These are phyloP conservation scores for Eupithecia inturbata DNA, from an alignment of 2,888 invertebrate species.

Conservation along the genomic window DNA sequence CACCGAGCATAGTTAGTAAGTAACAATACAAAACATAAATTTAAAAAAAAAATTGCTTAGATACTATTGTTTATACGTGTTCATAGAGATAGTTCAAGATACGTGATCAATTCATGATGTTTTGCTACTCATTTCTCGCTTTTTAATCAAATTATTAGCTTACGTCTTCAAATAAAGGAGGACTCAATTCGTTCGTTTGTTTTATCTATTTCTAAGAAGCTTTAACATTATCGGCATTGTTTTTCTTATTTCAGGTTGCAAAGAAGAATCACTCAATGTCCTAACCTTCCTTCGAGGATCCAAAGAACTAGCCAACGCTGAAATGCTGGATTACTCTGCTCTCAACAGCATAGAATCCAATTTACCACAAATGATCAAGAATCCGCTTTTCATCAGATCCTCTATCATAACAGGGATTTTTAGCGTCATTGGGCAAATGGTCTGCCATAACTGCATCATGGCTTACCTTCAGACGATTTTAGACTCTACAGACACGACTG, in stretches of 20 bases:
- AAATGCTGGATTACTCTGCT: conserved; percentile 59
- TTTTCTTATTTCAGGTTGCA: conserved; percentile 49
- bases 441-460: conserved; percentile 60
- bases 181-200: too few relatives aligned
- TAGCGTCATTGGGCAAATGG: conserved; percentile 47
- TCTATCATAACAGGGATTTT: conserved; percentile 30
- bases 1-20: too few relatives aligned
- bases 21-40: too few relatives aligned
- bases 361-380: conserved; percentile 19
- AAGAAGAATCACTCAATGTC: conserved; percentile 54
- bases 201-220: too few relatives aligned
- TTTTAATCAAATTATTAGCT: too few relatives aligned
- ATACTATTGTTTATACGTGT: too few relatives aligned
- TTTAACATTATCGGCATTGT: too few relatives aligned
- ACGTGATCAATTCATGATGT: too few relatives aligned
- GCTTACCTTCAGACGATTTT: conserved; percentile 65
- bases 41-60: too few relatives aligned
- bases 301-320: conserved; percentile 54
- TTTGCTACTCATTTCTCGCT: too few relatives aligned
- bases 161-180: too few relatives aligned
- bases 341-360: conserved; percentile 10
- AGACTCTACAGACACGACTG: conserved; percentile 57
- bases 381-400: conserved; percentile 27
- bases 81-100: too few relatives aligned
- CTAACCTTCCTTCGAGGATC: conserved; percentile 59